phyloP scores from a whole-genome alignment of 1,140 invertebrate genomes.

The Oscheius sp. region DNA sequence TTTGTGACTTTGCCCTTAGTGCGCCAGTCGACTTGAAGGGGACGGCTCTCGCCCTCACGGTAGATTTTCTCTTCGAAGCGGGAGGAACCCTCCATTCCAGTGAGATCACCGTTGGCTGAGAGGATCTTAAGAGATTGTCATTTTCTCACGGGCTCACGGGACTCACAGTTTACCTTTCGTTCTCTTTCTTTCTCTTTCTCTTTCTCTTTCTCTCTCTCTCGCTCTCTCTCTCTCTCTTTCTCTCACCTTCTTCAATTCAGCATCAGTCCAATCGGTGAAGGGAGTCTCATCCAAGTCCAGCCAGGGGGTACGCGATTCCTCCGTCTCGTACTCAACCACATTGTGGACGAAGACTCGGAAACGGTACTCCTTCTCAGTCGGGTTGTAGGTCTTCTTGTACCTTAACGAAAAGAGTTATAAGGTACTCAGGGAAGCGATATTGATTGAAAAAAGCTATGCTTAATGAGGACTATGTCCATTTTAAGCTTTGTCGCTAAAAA shows the following conservation, averaged over 20 bases:
- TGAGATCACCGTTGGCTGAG: neutral
- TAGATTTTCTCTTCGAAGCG: neutral
- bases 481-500: too few relatives aligned
- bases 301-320: conserved; percentile 10
- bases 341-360: conserved; percentile 13
- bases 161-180: neutral
- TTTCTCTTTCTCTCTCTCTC: neutral
- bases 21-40: conserved; percentile 17
- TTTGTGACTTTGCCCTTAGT: conserved; percentile 19
- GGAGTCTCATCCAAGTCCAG: conserved; percentile 22
- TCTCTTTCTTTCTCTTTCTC: neutral
- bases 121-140: neutral
- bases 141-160: neutral
- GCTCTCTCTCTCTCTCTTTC: neutral
- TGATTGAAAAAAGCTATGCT: too few relatives aligned
- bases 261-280: conserved; percentile 20
- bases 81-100: neutral
- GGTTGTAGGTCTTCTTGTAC: conserved; percentile 5
- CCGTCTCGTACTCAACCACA: conserved; percentile 19
- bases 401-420: neutral
- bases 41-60: neutral
- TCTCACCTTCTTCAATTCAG: conserved; percentile 12
- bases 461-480: too few relatives aligned
- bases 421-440: too few relatives aligned
- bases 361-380: neutral